phyloP scores from a whole-genome alignment of 2,888 invertebrate genomes.

The Netelia fuscicornis region DNA sequence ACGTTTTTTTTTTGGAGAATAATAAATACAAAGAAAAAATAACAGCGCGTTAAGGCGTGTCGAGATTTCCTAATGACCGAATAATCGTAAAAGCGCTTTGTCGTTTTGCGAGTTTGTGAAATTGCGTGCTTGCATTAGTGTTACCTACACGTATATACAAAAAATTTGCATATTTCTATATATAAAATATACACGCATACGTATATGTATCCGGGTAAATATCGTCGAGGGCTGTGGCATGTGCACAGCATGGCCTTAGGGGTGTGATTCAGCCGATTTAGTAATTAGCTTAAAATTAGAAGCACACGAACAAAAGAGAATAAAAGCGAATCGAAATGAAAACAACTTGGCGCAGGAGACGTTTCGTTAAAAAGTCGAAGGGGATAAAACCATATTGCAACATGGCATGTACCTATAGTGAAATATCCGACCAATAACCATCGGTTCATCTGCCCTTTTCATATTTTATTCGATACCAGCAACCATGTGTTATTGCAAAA shows the following conservation, averaged over 20 bases:
- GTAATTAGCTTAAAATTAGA: constrained; percentile 58
- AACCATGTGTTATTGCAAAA: too few species aligned
- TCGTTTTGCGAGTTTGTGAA: constrained; percentile 40
- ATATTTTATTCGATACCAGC: too few species aligned
- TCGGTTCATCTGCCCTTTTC: too few species aligned
- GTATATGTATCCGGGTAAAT: constrained; percentile 6
- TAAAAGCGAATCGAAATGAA: not conserved
- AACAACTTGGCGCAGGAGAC: constrained; percentile 29
- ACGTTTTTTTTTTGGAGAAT: not conserved
- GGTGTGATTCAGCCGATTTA: constrained; percentile 56
- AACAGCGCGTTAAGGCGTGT: constrained; percentile 13
- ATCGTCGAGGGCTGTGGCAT: constrained; percentile 76
- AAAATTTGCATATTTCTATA: constrained; percentile 14
- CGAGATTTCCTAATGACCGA: constrained; percentile 44
- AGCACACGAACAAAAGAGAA: constrained; percentile 20
- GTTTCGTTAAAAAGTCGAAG: not conserved
- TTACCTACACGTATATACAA: not conserved
- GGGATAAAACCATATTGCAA: not conserved
- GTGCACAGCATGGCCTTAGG: constrained; percentile 81
- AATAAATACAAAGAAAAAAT: constrained; percentile 1
- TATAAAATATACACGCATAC: constrained; percentile 3
- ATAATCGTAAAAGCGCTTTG: constrained; percentile 36
- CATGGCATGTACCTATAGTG: too few species aligned
- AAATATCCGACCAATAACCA: too few species aligned
- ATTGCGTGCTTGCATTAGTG: constrained; percentile 64